phyloP scores from a whole-genome alignment of 2,113 vertebrate species.

The Muntiacus muntjak region DNA sequence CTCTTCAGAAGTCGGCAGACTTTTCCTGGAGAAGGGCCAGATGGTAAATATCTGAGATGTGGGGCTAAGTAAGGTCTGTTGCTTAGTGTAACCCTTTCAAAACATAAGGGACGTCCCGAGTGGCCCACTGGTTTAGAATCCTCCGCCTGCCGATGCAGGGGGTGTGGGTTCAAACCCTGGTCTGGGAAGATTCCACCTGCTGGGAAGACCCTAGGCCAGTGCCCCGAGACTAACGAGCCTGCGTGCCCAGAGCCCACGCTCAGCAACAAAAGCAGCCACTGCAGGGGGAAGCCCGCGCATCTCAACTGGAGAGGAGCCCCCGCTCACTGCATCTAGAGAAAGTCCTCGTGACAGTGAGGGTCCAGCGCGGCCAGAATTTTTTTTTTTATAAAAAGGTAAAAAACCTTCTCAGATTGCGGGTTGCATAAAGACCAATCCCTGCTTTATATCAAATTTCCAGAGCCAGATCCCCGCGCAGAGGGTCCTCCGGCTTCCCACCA shows the following conservation, averaged over 20 bases:
- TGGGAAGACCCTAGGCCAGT: rapidly evolving
- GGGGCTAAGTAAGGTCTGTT: neutral
- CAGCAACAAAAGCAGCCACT: rapidly evolving
- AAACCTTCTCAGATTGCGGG: neutral
- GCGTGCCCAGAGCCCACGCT: rapidly evolving
- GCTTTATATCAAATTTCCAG: neutral
- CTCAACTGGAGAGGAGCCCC: neutral
- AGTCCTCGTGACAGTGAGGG: rapidly evolving
- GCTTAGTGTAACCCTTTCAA: neutral
- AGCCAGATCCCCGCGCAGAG: neutral
- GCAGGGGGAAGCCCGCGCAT: rapidly evolving
- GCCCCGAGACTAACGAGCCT: rapidly evolving
- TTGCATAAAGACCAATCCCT: neutral
- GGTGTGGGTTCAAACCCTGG: neutral
- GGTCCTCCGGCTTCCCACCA: rapidly evolving
- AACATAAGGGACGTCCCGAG: neutral
- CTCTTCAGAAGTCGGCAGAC: neutral
- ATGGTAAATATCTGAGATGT: neutral
- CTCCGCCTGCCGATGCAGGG: neutral
- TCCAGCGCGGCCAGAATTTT: neutral
- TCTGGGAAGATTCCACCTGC: neutral
- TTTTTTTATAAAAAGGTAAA: neutral
- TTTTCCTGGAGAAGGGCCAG: neutral
- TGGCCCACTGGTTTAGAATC: neutral
- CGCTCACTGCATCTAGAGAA: rapidly evolving